Evolutionary conservation across 2,888 invertebrate genomes (phyloP).

Genomic region (Mermis nigrescens): DNA sequence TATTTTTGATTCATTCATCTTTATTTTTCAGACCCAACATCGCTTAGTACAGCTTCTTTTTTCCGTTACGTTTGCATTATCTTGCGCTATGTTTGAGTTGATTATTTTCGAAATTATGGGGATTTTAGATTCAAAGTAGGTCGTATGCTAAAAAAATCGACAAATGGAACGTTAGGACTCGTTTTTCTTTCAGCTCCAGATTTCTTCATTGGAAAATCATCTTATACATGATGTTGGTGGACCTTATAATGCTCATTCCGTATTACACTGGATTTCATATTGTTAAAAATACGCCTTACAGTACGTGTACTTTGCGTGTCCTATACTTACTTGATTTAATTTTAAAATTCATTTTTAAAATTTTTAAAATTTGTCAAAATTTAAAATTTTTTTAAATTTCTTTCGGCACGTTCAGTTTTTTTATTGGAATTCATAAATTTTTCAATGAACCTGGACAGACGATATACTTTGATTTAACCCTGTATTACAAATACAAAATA

Average conservation of each 20-base stretch:
- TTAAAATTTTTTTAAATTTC: too few species aligned
- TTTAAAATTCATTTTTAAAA: too few species aligned
- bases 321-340: too few species aligned
- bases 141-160: too few species aligned
- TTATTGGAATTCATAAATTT: too few species aligned
- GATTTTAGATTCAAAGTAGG: constrained; percentile 72
- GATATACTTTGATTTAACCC: too few species aligned
- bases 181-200: constrained; percentile 49
- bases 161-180: too few species aligned
- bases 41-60: constrained; percentile 81
- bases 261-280: constrained; percentile 71
- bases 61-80: constrained; percentile 79
- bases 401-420: too few species aligned
- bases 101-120: constrained; percentile 97
- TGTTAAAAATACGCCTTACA: constrained; percentile 56
- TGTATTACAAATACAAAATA: too few species aligned
- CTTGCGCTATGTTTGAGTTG: constrained; percentile 94
- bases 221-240: constrained; percentile 67
- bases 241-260: constrained; percentile 85
- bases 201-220: constrained; percentile 87
- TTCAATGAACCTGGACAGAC: too few species aligned
- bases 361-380: too few species aligned
- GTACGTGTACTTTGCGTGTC: constrained; percentile 31
- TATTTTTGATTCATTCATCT: neutral
- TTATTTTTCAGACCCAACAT: constrained; percentile 51